Base-by-base conservation (phyloP, 2,888 invertebrate species). In the Phalangium opilio region DNA sequence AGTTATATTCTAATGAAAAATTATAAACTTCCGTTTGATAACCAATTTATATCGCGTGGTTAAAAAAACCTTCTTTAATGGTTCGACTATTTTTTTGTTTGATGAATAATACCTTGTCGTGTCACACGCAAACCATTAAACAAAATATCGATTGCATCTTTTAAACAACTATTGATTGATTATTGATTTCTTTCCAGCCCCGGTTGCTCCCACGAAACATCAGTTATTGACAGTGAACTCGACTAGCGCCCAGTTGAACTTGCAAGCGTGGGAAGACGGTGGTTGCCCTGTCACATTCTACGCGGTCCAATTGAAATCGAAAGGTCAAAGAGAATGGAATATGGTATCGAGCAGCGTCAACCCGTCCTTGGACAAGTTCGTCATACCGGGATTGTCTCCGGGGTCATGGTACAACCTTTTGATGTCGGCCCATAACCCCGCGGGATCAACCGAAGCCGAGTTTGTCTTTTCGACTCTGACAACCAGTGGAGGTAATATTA, bases 391-490 rank as follows among this genome's bases (percentile, higher is more conserved):
- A 64, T 71, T 93, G 59, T 87, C 85, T 61, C 87, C 93, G 0
- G 91, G 89, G n/a, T 85, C 83, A 10, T 89, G 91, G 87, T 93
- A 93, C 64, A 81, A 84, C 60, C 73, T 93, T 55, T 75, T 85
- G 52, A 85, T 91, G 38, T 87, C 87, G 1, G 70, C 70, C 4
- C 66, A 69, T 58, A 93, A 91, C 67, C 90, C 90, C 61, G 91
- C 91, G 52, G 93, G 93, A 44, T 90, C 90, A 61, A 85, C 86
- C 36, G 89, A 90, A 43, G 89, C 87, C 49, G 85, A 89, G 70
- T 89, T 90, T 63, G 89, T 89, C 70, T 91, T 91, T 67, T 89
- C 90, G 17, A 93, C 93, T 2, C 75, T 91, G 32, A 90, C 91
- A 21, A 78, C 84, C 56, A 84, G 86, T 57, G 93, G 93, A 75